Conservation (phyloP, 2,797 vertebrate genomes). For the Columba guinea region DNA sequence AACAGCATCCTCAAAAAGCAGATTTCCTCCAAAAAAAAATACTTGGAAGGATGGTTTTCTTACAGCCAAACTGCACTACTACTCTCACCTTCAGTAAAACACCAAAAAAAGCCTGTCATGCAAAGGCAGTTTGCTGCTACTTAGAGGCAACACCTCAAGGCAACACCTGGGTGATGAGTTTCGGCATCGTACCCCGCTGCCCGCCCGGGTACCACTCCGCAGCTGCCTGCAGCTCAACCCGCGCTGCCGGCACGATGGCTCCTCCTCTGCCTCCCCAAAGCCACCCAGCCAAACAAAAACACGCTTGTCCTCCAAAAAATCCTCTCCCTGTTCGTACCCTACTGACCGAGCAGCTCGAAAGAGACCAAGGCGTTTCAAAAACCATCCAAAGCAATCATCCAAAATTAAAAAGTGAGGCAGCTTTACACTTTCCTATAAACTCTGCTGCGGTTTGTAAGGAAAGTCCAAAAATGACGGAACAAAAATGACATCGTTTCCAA, state of each 20-base stretch:
- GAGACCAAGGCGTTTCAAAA: not conserved
- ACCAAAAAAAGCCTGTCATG: not conserved
- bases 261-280: not conserved
- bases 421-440: constrained; percentile 33
- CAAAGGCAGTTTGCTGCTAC: not conserved
- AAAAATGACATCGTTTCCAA: constrained; percentile 10
- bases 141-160: not conserved
- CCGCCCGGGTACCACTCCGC: not conserved
- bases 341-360: not conserved
- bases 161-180: not conserved
- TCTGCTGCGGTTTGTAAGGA: not conserved
- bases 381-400: not conserved
- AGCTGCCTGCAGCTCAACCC: not conserved
- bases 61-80: not conserved
- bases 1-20: not conserved
- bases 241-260: fast-evolving
- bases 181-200: not conserved
- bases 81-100: not conserved
- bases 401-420: not conserved
- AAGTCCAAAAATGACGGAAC: constrained; percentile 39
- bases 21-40: not conserved
- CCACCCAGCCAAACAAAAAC: not conserved
- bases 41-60: not conserved
- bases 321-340: not conserved
- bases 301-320: not conserved